Conservation (phyloP, 2,797 vertebrate species). For the Pipistrellus nathusii region DNA sequence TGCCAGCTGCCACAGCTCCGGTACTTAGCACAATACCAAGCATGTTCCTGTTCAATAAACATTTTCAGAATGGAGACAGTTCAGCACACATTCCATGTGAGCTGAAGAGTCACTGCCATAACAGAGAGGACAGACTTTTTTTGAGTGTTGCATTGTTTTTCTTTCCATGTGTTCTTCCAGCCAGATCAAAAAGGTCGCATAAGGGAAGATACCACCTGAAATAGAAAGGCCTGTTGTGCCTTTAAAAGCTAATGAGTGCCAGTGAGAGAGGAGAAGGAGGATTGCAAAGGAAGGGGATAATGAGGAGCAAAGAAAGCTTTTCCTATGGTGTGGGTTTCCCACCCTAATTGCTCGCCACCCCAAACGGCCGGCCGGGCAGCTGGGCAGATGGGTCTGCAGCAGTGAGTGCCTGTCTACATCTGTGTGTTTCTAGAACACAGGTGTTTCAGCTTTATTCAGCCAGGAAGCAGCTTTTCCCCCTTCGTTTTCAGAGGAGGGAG, state of each 20-base stretch:
- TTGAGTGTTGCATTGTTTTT: not conserved
- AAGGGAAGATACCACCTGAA: slow-evolving; percentile 22
- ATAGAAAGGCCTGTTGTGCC: not conserved
- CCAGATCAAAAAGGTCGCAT: not conserved
- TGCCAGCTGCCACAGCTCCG: not conserved
- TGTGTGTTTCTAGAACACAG: slow-evolving; percentile 85
- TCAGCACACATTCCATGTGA: not conserved
- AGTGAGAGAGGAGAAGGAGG: slow-evolving; percentile 71
- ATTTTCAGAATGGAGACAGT: not conserved
- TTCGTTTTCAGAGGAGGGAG: slow-evolving; percentile 73
- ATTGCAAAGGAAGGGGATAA: slow-evolving; percentile 75
- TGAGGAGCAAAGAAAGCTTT: slow-evolving; percentile 70
- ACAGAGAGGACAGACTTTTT: not conserved
- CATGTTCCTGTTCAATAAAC: too few species aligned
- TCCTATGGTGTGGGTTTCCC: slow-evolving; percentile 62
- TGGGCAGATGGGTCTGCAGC: slow-evolving; percentile 81
- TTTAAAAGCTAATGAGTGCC: not conserved
- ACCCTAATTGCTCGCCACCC: slow-evolving; percentile 77
- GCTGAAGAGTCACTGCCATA: not conserved
- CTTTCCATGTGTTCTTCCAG: slow-evolving; percentile 5
- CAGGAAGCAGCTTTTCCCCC: slow-evolving; percentile 83
- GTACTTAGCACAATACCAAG: not conserved
- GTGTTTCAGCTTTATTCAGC: slow-evolving; percentile 88
- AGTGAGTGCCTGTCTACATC: slow-evolving; percentile 79
- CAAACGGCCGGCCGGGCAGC: slow-evolving; percentile 68